Base-by-base conservation (phyloP, 2,797 vertebrate species). In the Calcarius lapponicus region DNA sequence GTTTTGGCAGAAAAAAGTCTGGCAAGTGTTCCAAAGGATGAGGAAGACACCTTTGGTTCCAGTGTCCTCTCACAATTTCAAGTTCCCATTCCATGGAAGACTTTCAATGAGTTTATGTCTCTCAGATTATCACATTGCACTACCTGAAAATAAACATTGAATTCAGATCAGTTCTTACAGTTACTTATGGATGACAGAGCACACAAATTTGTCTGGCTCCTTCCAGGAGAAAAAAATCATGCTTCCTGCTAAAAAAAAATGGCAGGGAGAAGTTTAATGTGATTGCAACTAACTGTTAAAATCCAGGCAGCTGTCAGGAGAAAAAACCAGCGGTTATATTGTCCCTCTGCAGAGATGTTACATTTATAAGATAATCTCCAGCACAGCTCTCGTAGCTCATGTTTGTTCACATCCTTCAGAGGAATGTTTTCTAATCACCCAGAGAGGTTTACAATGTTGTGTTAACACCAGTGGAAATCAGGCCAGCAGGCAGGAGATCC, bases 351-450 rank as follows among this genome's bases (percentile, higher is more conserved):
- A 93, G 80, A 92, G 73, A 64, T 47, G 78, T 67, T 70, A 75
- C 73, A 61, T 64, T 94, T 60, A 62, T 66, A 86, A 94, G 4
- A 47, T 62, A 60, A 94, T 53, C 66, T 88, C 80, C 64, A 88
- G 40, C 53, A 36, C 57, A 21, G 74, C 0, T 11, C 82, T 81
- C 86, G 36, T 62, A 80, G 83, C 48, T 96, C 57, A 24, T 51
- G 43, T 95, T 94, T 88, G 83, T 48, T 96, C 80, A 0, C 91
- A 24, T 36, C 25, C 48, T 92, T 87, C 15, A 67, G 90, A 80
- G 90, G 90, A 96, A 97, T 95, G 73, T 78, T 81, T 84, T 76
- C 78, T 85, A 88, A 90, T 82, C 32, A 78, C 28, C 50, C 28
- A 26, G 45, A 86, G 91, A 84, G 93, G 80, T 71, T 96, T 85